Percentiles rank a stretch among this genome's conserved stretches.
These are phyloP conservation scores for Lepisosteus osseus DNA, from an alignment of 2,113 vertebrate species.

Conservation along the genomic window DNA sequence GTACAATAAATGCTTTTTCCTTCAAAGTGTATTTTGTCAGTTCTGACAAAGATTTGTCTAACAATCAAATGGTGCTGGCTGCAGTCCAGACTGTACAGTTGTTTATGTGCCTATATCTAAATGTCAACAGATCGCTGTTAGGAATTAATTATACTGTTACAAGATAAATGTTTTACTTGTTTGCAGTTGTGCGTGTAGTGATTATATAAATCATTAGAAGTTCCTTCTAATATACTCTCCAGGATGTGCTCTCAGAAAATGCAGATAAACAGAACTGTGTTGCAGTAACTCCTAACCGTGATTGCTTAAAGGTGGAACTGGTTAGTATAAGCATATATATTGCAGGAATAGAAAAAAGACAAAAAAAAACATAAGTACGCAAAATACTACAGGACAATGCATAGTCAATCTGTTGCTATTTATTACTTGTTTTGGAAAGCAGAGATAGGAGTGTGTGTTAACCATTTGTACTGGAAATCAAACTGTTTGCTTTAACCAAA, in stretches of 20 bases:
- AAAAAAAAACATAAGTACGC: neutral
- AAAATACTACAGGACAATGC: neutral
- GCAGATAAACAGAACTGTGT: no score
- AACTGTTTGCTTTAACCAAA: slow-evolving; percentile 20
- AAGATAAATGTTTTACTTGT: slow-evolving; percentile 16
- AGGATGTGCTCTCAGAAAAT: no score
- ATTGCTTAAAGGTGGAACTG: no score
- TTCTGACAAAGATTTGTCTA: neutral
- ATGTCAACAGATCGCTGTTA: slow-evolving; percentile 11
- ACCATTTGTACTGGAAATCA: neutral
- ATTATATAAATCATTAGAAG: neutral
- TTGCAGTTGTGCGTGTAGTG: slow-evolving; percentile 14
- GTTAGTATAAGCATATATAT: no score
- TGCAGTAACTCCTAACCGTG: no score
- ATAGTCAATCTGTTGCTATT: neutral
- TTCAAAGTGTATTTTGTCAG: slow-evolving; percentile 4
- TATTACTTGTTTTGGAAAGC: neutral
- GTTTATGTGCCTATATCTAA: slow-evolving; percentile 15
- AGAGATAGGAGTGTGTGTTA: neutral
- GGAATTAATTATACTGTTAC: slow-evolving; percentile 12
- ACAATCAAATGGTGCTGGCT: neutral
- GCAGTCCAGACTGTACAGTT: slow-evolving; percentile 6
- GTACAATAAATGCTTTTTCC: slow-evolving; percentile 12
- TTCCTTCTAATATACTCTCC: neutral
- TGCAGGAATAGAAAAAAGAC: neutral